Conservation (phyloP, 2,113 vertebrate species). For the Caloenas nicobarica region DNA sequence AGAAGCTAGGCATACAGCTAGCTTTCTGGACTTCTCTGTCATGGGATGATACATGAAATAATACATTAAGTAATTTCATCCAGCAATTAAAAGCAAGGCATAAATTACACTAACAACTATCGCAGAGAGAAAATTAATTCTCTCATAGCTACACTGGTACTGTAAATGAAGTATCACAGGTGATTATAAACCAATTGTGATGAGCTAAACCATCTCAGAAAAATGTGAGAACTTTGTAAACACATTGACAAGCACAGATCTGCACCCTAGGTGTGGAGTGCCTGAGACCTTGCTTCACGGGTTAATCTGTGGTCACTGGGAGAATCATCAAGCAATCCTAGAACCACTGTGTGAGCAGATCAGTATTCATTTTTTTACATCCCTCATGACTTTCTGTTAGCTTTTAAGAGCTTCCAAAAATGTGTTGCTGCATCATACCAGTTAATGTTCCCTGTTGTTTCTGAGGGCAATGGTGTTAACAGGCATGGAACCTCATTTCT, state of each 20-base stretch:
- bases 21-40: slow-evolving; percentile 52
- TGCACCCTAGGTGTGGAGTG: background rate
- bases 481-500: background rate
- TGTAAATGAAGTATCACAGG: slow-evolving; percentile 64
- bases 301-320: background rate
- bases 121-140: slow-evolving; percentile 69
- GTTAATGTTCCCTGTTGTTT: background rate
- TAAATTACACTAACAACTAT: slow-evolving; percentile 69
- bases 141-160: slow-evolving; percentile 55
- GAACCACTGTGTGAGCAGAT: background rate
- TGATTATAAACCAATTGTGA: slow-evolving; percentile 57
- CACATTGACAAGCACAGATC: background rate
- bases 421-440: background rate
- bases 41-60: slow-evolving; percentile 55
- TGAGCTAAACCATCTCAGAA: slow-evolving; percentile 46
- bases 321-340: background rate
- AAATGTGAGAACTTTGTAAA: slow-evolving; percentile 18
- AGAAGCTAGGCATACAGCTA: slow-evolving; percentile 44
- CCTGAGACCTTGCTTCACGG: background rate
- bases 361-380: background rate
- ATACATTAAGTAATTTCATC: slow-evolving; percentile 69
- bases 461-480: background rate
- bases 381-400: background rate
- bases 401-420: background rate
- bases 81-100: slow-evolving; percentile 69